These are phyloP conservation scores for Eristalinus aeneus DNA, from an alignment of 2,888 invertebrate genomes.

Conservation along the genomic window DNA sequence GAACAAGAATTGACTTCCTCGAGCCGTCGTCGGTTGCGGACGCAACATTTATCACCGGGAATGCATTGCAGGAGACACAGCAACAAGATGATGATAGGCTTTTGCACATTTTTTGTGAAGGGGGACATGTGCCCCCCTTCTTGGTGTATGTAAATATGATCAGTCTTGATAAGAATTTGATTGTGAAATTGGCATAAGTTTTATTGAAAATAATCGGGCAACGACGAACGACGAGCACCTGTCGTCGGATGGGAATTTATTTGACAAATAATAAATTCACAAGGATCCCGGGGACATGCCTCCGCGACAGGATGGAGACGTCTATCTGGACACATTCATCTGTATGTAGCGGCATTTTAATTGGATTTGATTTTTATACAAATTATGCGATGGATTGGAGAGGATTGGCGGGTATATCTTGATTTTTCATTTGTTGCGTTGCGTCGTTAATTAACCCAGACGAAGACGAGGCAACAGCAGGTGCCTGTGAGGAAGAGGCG, in stretches of 20 bases:
- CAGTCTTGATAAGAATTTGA: constrained; percentile 66
- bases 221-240: constrained; percentile 47
- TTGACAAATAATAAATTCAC: constrained; percentile 69
- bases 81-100: too few relatives aligned
- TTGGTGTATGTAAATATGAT: constrained; percentile 60
- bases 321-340: constrained; percentile 25
- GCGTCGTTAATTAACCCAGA: constrained; percentile 62
- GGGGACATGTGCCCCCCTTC: constrained; percentile 3
- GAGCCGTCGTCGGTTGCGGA: not conserved
- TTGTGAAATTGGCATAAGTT: constrained; percentile 69
- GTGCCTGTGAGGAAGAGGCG: constrained; percentile 41
- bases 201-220: constrained; percentile 66
- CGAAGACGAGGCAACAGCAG: constrained; percentile 63
- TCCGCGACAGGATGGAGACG: too few relatives aligned
- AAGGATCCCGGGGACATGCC: not conserved
- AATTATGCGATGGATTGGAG: constrained; percentile 47
- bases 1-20: constrained; percentile 67
- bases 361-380: constrained; percentile 69
- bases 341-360: constrained; percentile 56
- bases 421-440: constrained; percentile 25
- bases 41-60: constrained; percentile 55
- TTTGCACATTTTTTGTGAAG: not conserved
- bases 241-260: constrained; percentile 60
- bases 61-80: constrained; percentile 18
- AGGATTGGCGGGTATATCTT: not conserved